Evolutionary conservation across 2,888 invertebrate species (phyloP), one percentile per base, ranked within the genome.

Genomic region (Scaptomyza caliginosa): DNA sequence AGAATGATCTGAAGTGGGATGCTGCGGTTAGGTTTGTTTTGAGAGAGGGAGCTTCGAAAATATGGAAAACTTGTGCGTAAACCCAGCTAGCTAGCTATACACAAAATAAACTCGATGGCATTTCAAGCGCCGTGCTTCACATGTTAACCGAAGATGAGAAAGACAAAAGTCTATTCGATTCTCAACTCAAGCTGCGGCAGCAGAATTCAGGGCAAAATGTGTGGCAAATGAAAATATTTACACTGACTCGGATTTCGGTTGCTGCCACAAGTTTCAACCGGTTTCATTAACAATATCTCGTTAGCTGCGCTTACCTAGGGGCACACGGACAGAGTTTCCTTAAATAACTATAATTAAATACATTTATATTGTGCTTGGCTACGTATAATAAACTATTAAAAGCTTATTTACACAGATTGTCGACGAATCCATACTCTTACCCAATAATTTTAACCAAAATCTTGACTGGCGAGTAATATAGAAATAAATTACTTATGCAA

Each of bases 41-140:
- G n/a, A 34, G 16, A 36, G 43, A 43, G 50, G 49, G 67, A 34
- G 49, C 67, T 43, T 50, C n/a, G 5, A 50, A 58, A 52, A 49
- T n/a, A 39, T 49, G 16, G 30, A 70, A 62, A 52, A 49, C 32
- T 30, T 40, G 48, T 72, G 79, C 69, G 62, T 70, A 57, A 57
- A 55, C 40, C 26, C 2, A 13, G 19, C 30, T n/a, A 30, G 30
- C 38, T 6, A 38, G 38, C 38, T n/a, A 38, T 11, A 17, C 11
- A 38, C 11, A 5, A 21, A 32, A 19, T 10, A 21, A 32, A 40
- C 24, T 42, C 50, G 45, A 72, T 63, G 67, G 65, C 64, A 66
- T 84, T 72, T 63, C 57, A 77, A 80, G 79, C 81, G 81, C 81
- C 81, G 83, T 86, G 63, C 80, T 83, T 79, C 65, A 80, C 56